Evolutionary conservation across 2,113 vertebrate genomes (phyloP), one percentile per base, ranked within the genome.

Genomic region (Canis aureus): DNA sequence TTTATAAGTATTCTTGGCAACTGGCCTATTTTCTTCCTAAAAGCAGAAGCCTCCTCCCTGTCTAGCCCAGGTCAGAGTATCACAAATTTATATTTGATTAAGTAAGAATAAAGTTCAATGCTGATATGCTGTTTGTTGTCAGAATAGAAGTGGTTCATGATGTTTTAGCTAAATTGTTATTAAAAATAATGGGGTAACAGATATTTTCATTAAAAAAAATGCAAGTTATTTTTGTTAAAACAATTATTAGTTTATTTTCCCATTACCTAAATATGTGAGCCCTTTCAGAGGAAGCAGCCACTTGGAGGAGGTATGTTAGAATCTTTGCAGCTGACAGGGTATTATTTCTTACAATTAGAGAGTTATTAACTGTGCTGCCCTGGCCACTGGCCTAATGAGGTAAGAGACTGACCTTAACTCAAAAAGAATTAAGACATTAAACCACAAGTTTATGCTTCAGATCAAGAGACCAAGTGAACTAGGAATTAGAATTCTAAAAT

Each of bases 161-260:
- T 95, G 7, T 78, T 94, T 97, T 79, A 32, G 57, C 64, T 89
- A 71, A 78, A 81, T 87, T 81, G 32, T 69, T 95, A 59, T 74
- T 97, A 11, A 88, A 87, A 89, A 62, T 91, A 79, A 67, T 82
- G 22, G 11, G 25, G 19, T 94, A 78, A 88, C 8, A 82, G 22
- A 80, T 91, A 59, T 92, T 95, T 96, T 85, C 10, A 78, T 76
- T 92, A 25, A 69, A 90, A 90, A 86, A 89, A 51, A 60, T 15
- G 51, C 3, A 60, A 83, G 4, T 79, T 88, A 66, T 66, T 83
- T 91, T 94, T 83, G 38, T 66, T 94, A 83, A 51, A 20, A 88
- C 13, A 87, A 43, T 35, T 60, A 74, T 49, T 71, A 32, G 20
- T 74, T 96, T 81, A 85, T 80, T 89, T 32, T 96, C n/a, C 64